Conservation (phyloP, 2,113 vertebrate genomes). For the Apteryx owenii region DNA sequence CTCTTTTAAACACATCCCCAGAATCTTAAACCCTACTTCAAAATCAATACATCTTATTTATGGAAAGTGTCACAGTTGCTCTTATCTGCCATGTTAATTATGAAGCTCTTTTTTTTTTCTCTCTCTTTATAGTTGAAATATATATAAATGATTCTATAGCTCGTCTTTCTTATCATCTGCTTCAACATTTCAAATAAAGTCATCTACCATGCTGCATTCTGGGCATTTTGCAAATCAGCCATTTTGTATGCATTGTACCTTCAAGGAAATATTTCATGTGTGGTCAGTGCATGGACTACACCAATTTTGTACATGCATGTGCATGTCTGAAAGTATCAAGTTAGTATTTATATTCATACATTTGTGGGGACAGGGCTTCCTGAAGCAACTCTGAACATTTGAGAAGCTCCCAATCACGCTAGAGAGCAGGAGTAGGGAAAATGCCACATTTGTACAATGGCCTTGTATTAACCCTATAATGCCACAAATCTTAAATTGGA, state of each 20-base stretch:
- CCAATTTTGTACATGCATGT: not conserved
- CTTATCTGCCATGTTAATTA: conserved; percentile 34
- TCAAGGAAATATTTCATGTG: not conserved
- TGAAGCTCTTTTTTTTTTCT: not conserved
- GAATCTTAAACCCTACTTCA: conserved; percentile 43
- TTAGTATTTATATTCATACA: not conserved
- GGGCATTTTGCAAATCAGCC: conserved; percentile 27
- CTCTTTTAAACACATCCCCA: not conserved
- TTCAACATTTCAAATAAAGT: conserved; percentile 25
- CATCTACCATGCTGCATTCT: not conserved
- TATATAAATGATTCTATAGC: conserved; percentile 13
- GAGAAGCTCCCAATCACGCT: not conserved
- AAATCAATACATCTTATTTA: conserved; percentile 28
- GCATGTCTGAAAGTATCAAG: not conserved
- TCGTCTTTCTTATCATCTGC: conserved; percentile 37
- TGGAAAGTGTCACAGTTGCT: conserved; percentile 17
- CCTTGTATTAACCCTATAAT: not conserved
- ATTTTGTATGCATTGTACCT: not conserved
- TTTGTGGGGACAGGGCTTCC: not conserved
- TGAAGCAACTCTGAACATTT: not conserved
- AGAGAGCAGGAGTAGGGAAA: not conserved
- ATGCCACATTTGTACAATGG: not conserved
- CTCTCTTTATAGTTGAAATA: conserved; percentile 31
- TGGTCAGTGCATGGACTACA: not conserved
- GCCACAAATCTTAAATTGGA: not conserved